Evolutionary conservation across 2,797 vertebrate genomes (phyloP), one percentile per base, ranked within the genome.

Genomic region (Danio jaintianensis): DNA sequence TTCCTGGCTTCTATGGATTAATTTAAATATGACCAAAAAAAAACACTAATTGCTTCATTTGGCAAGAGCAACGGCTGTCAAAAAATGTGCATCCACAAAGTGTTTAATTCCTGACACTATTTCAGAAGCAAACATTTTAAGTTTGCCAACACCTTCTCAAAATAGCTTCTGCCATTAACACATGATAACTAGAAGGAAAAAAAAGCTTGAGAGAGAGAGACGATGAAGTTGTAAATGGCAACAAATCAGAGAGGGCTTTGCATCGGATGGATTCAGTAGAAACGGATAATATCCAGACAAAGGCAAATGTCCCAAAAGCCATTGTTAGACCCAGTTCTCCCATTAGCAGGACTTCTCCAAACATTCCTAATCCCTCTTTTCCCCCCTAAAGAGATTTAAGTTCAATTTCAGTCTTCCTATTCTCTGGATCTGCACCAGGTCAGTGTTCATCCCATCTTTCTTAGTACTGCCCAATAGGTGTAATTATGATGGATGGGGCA

Each of bases 401-500:
- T 61, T 72, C 75, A 78, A 73, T 75, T 77, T 75, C 16, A 40
- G 15, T 58, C 48, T 64, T 61, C 59, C 53, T 45, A 66, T 83
- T 68, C 38, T 73, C 64, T 70, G 61, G 48, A 7, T 69, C 82
- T 87, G 40, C 82, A 81, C 72, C 87, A 86, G 92, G 90, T 92
- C 90, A 91, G 61, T 29, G 29, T 29, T 29, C 29, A 29, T 29
- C 29, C 29, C 29, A 29, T 29, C 86, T 91, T 75, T 67, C 81
- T 86, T 87, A 83, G 82, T 81, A 84, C 84, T 90, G 89, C 89
- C 89, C 92, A 52, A 88, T 88, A 88, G 88, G 89, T 91, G 90
- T 93, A 94, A 94, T 94, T 93, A 93, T 94, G 93, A 94, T 92
- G 90, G 93, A 94, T 94, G 89, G 91, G 88, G 90, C 92, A 90